phyloP scores from a whole-genome alignment of 2,113 vertebrate species.

The Syngnathus floridae region DNA sequence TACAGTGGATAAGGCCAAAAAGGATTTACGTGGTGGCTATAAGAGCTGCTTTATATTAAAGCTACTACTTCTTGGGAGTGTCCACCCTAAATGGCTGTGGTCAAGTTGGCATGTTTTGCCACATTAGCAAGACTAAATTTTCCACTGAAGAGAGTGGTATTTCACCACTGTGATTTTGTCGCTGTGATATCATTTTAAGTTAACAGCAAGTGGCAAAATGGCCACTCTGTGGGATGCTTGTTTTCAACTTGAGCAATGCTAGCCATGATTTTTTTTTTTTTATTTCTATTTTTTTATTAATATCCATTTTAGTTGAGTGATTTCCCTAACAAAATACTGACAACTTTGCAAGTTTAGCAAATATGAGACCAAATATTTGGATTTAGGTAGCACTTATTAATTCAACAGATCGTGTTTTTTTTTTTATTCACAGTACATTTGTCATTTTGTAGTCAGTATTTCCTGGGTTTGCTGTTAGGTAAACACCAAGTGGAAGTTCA shows the following conservation, averaged over 20 bases:
- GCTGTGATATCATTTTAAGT: too few relatives aligned
- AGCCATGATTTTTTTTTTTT: too few relatives aligned
- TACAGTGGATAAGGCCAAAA: constrained; percentile 10
- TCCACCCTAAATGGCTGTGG: constrained; percentile 4
- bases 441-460: background rate
- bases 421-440: background rate
- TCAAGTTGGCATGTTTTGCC: background rate
- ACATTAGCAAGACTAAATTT: background rate
- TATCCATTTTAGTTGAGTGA: too few relatives aligned
- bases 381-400: background rate
- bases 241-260: too few relatives aligned
- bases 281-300: too few relatives aligned
- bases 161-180: too few relatives aligned
- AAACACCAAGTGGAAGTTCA: constrained; percentile 3
- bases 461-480: background rate
- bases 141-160: background rate
- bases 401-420: background rate
- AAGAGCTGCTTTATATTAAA: constrained; percentile 4
- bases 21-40: constrained; percentile 8
- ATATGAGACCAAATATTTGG: background rate
- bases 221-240: too few relatives aligned
- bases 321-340: too few relatives aligned
- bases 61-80: background rate
- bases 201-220: too few relatives aligned
- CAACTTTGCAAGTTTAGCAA: too few relatives aligned